Evolutionary conservation across 2,797 vertebrate species (phyloP).

Genomic region (Hydrolagus colliei): DNA sequence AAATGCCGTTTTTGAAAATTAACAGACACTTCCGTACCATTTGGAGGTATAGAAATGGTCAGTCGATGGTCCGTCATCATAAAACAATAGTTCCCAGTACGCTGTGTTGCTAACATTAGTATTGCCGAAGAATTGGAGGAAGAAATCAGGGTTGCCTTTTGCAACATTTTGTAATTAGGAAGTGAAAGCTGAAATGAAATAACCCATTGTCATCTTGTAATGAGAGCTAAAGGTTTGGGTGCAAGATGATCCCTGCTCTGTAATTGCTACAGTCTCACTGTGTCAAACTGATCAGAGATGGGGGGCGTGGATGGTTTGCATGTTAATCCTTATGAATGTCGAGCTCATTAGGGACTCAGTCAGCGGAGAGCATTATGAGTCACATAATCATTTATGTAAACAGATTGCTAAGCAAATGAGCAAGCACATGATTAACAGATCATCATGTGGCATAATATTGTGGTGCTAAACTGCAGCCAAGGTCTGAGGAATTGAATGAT

Average conservation of each 20-base stretch:
- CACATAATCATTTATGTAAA: constrained; percentile 8
- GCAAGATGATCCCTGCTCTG: background rate
- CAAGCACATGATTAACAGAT: background rate
- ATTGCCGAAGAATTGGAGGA: too few species aligned
- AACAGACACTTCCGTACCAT: too few species aligned
- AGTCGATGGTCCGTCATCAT: too few species aligned
- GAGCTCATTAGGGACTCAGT: background rate
- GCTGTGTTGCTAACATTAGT: too few species aligned
- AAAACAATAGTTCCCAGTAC: too few species aligned
- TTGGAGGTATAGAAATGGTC: too few species aligned
- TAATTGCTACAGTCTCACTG: background rate
- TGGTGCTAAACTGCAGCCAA: background rate
- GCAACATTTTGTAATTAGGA: too few species aligned
- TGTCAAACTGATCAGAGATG: background rate
- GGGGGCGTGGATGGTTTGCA: background rate
- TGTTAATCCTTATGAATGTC: constrained; percentile 18
- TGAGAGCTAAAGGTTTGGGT: background rate
- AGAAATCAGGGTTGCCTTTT: too few species aligned
- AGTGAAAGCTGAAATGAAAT: too few species aligned
- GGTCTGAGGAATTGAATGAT: too few species aligned
- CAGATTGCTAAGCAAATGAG: background rate
- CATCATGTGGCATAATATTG: background rate
- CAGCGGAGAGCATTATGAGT: background rate
- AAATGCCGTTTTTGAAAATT: too few species aligned
- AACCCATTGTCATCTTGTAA: background rate